Evolutionary conservation across 1,140 invertebrate species (phyloP).

Genomic region (Formica selysi): DNA sequence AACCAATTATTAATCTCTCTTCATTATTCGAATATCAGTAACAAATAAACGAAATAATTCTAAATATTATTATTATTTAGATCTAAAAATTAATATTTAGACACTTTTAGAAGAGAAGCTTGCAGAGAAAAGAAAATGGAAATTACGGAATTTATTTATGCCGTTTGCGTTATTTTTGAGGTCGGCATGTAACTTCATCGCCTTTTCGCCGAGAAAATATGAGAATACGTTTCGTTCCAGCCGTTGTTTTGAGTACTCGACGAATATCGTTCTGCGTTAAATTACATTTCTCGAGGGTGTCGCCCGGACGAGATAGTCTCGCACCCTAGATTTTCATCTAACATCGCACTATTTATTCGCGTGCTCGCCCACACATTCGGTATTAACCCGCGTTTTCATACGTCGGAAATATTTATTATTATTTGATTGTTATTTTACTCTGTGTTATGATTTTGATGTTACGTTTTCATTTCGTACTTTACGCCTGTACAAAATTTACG

Average conservation of each 20-base stretch:
- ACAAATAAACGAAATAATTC: not conserved
- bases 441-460: not conserved
- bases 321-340: conserved; percentile 62
- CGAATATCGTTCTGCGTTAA: conserved; percentile 65
- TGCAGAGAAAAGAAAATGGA: not conserved
- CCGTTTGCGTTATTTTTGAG: conserved; percentile 1
- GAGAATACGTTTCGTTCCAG: conserved; percentile 62
- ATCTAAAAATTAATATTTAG: not conserved
- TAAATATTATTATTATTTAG: not conserved
- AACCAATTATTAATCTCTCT: not conserved
- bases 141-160: conserved; percentile 15
- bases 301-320: conserved; percentile 44
- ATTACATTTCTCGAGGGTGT: conserved; percentile 70
- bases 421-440: conserved; percentile 24
- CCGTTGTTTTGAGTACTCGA: conserved; percentile 54
- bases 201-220: conserved; percentile 15
- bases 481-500: not conserved
- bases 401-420: not conserved
- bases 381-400: not conserved
- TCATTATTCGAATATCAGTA: not conserved
- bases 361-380: not conserved
- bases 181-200: conserved; percentile 2
- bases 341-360: not conserved
- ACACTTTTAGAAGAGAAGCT: not conserved
- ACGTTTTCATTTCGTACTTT: conserved; percentile 9